Base-by-base conservation (phyloP, 2,113 vertebrate species). In the Spea multiplicata region DNA sequence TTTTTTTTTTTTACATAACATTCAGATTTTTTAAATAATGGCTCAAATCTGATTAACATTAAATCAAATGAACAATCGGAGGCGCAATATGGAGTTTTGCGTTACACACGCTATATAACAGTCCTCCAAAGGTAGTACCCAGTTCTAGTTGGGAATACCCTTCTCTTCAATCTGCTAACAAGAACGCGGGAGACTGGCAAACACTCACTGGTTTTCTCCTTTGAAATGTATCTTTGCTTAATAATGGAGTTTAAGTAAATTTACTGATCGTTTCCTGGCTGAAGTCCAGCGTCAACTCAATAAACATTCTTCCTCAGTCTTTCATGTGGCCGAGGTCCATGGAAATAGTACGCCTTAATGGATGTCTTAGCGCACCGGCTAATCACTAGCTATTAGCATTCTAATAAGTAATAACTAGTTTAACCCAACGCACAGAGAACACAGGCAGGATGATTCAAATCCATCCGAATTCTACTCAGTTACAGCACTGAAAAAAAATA, bases 211-310 rank as follows among this genome's bases (percentile, higher is more conserved):
- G 62, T 62, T 62, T 45, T 49, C 59, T 74, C 62, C 0, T 65
- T 45, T 74, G 73, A 65, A 74, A 44, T 64, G 5, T 65, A 74
- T 74, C 14, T 62, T 50, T 17, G 17, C 46, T 74, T 46, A 74
- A 65, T 50, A 64, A 48, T 17, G 72, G 48, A 46, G 72, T 64
- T 74, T 49, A 74, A 64, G 30, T n/a, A 8, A 61, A 74, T 64
- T 65, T 64, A 50, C 50, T 65, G 59, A 45, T 50, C 16, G 73
- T 65, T 61, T 74, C 59, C 55, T 64, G 73, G 73, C 73, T 50
- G 17, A 47, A 49, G 17, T 4, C 71, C 55, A 73, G 55, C 2
- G 5, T 12, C 10, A 4, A 55, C 6, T n/a, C n/a, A 73, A 62
- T 62, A 62, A 73, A 73, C 57, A 48, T 73, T 46, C 52, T 73